phyloP scores from a whole-genome alignment of 2,888 invertebrate species.

The Willowsia nigromaculata region DNA sequence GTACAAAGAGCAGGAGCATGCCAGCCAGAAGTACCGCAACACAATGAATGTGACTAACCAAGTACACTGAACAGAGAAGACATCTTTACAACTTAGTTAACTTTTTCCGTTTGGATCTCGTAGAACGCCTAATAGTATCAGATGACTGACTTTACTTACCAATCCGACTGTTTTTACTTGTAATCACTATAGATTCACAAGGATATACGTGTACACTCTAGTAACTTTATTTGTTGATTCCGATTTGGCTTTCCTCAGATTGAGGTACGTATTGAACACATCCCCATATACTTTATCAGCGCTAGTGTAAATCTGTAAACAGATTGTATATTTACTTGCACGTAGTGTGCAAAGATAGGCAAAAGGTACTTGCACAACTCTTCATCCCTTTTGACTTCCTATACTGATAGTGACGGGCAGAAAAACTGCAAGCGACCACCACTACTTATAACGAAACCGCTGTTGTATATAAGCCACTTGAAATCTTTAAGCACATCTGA shows the following conservation, averaged over 20 bases:
- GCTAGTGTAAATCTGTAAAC: neutral
- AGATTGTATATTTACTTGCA: neutral
- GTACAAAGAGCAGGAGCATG: neutral
- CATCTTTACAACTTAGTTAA: constrained; percentile 64
- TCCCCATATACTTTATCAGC: neutral
- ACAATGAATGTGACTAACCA: constrained; percentile 18
- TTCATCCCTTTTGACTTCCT: neutral
- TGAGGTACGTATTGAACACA: neutral
- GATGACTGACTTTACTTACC: constrained; percentile 13
- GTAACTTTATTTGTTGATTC: neutral
- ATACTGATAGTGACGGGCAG: neutral
- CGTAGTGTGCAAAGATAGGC: neutral
- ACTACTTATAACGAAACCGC: neutral
- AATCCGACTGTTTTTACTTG: constrained; percentile 23
- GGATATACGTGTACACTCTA: neutral
- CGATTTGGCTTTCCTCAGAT: neutral
- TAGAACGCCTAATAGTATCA: neutral
- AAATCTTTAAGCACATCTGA: constrained; percentile 15
- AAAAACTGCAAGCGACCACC: neutral
- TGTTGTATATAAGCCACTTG: constrained; percentile 22
- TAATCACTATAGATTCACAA: neutral
- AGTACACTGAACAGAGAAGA: constrained; percentile 27
- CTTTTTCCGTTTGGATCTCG: constrained; percentile 38
- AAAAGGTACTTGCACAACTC: constrained; percentile 7
- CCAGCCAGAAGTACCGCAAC: neutral